Evolutionary conservation across 2,888 invertebrate genomes (phyloP).

Genomic region (Monochamus alternatus): DNA sequence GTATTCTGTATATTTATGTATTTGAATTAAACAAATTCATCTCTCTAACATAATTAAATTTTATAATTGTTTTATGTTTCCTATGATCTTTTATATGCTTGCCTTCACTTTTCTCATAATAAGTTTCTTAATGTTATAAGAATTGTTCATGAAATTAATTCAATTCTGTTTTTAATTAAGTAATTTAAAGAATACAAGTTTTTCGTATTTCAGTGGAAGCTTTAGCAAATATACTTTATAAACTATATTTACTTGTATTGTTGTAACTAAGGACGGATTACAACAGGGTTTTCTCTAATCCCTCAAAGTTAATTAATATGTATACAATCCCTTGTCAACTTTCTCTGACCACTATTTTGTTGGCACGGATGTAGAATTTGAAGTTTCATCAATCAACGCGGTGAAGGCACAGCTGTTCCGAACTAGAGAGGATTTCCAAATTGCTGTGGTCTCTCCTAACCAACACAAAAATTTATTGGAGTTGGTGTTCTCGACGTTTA

Average conservation of each 20-base stretch:
- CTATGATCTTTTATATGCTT: no score
- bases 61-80: no score
- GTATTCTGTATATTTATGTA: no score
- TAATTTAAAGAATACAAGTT: no score
- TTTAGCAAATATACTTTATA: no score
- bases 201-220: not conserved
- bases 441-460: conserved; percentile 6
- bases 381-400: conserved; percentile 30
- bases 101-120: no score
- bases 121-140: no score
- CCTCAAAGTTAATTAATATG: conserved; percentile 27
- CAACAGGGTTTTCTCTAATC: not conserved
- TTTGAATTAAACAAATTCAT: no score
- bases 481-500: not conserved
- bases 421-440: conserved; percentile 9
- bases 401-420: conserved; percentile 17
- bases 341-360: conserved; percentile 29
- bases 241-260: no score
- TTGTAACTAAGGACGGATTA: not conserved
- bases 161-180: no score
- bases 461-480: not conserved
- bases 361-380: conserved; percentile 35
- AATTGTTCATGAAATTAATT: no score
- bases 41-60: no score
- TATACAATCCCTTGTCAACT: conserved; percentile 27